Evolutionary conservation across 2,888 invertebrate species (phyloP).

Genomic region (Coremacera marginata): DNA sequence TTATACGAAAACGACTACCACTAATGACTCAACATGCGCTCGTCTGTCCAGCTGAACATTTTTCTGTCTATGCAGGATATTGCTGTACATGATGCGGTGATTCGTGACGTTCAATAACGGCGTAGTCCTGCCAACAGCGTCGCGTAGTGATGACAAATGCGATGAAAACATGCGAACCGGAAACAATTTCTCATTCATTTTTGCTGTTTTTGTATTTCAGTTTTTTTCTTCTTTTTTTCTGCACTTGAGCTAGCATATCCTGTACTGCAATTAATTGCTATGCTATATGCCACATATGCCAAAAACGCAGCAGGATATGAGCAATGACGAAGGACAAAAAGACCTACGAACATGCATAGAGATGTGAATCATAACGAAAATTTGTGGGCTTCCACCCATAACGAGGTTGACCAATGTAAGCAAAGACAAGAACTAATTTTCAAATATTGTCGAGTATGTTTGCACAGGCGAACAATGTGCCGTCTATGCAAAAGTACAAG

Average conservation of each 20-base stretch:
- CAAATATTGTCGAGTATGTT: not conserved
- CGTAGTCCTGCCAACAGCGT: constrained; percentile 19
- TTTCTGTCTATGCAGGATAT: not conserved
- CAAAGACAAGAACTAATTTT: not conserved
- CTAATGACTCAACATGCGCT: not conserved
- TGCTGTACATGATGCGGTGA: not conserved
- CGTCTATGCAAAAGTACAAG: not conserved
- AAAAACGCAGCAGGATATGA: constrained; percentile 16
- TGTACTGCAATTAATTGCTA: constrained; percentile 29
- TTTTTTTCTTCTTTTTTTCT: not conserved
- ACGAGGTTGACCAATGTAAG: too few species aligned
- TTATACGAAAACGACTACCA: not conserved
- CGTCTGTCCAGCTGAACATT: not conserved
- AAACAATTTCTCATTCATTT: constrained; percentile 42
- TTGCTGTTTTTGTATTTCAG: constrained; percentile 31
- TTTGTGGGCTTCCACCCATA: not conserved
- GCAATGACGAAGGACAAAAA: not conserved
- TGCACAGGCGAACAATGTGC: not conserved
- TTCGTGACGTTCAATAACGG: constrained; percentile 4
- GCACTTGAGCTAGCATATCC: not conserved
- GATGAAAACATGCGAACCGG: constrained; percentile 59
- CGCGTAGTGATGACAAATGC: constrained; percentile 52
- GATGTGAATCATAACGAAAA: not conserved
- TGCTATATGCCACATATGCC: not conserved
- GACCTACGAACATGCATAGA: constrained; percentile 1